Percentiles rank a stretch among this genome's conserved stretches.
Evolutionary conservation across 2,113 vertebrate genomes (phyloP).

Genomic region (Eolophus roseicapilla): DNA sequence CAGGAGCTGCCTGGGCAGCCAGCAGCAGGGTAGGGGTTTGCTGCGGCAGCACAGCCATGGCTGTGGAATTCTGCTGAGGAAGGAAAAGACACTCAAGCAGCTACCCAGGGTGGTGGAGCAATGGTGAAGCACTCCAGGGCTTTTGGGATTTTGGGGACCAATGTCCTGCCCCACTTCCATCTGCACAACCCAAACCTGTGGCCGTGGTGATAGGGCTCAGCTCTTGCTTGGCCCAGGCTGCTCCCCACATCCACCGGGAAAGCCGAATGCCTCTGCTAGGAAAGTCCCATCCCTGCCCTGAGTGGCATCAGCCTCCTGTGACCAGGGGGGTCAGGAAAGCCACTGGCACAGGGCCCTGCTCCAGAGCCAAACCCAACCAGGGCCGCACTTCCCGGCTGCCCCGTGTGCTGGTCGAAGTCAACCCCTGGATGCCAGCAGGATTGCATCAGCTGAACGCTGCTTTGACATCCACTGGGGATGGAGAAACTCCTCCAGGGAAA

Average conservation of each 20-base stretch:
- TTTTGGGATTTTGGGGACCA: neutral
- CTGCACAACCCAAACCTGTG: neutral
- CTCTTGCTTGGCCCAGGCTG: neutral
- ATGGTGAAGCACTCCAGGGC: fast-evolving
- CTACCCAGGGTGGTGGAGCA: neutral
- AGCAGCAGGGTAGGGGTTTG: neutral
- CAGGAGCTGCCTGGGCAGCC: neutral
- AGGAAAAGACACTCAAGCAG: neutral
- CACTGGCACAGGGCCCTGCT: slow-evolving; percentile 53
- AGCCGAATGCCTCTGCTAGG: neutral
- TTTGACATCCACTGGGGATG: neutral
- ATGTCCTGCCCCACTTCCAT: neutral
- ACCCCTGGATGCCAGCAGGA: neutral
- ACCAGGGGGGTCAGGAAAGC: slow-evolving; percentile 50
- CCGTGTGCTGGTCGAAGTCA: neutral
- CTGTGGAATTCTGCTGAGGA: neutral
- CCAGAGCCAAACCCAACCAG: neutral
- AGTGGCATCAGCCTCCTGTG: neutral
- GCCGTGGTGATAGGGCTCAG: fast-evolving
- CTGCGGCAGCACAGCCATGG: fast-evolving
- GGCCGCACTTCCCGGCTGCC: slow-evolving; percentile 14
- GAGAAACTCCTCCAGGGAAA: neutral
- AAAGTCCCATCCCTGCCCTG: neutral
- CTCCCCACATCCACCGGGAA: neutral
- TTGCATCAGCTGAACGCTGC: neutral